Evolutionary conservation across 2,113 vertebrate species (phyloP), one percentile per base, ranked within the genome.

Genomic region (Pandion haliaetus): DNA sequence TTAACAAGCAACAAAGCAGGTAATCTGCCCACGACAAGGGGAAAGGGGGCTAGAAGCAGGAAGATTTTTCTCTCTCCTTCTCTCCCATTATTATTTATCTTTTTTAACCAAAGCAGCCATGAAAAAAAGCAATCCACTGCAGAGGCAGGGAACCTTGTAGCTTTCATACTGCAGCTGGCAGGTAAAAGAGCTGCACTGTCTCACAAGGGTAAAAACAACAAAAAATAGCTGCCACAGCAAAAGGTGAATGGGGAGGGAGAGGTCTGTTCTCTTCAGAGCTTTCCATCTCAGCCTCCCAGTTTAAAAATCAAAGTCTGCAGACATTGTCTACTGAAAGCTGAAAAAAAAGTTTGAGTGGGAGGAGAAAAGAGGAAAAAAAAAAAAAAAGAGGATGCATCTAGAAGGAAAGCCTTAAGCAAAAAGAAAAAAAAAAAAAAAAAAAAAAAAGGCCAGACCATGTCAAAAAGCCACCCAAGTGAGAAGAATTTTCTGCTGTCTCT

Each of bases 81-180:
- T 92, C 96, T 91, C 84, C 86, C 67, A 54, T 86, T 95, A 85
- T 87, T 95, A 89, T 91, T 95, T 85, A 34, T 94, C 59, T 86
- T 45, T 63, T 90, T 97, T 84, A 91, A 92, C 86, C 81, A 90
- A 94, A 97, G 94, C 88, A 96, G 95, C 67, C 87, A 58, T 83
- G 67, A 55, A 87, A 69, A 87, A 80, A 69, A 93, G 83, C 92
- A 85, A 92, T 86, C 89, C 81, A 40, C 94, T 90, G 93, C 97
- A 96, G 90, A 89, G 92, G 93, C 93, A 96, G 88, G 86, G 80
- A 95, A 78, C 66, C 82, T 50, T 74, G 76, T 52, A 90, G 93
- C 90, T 84, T 79, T 86, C 90, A 90, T 96, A 90, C 96, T 97
- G 97, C 97, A 98, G 97, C 93, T 93, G 89, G 97, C 97, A 96